phyloP scores from a whole-genome alignment of 2,797 vertebrate genomes.

The Okamejei kenojei region DNA sequence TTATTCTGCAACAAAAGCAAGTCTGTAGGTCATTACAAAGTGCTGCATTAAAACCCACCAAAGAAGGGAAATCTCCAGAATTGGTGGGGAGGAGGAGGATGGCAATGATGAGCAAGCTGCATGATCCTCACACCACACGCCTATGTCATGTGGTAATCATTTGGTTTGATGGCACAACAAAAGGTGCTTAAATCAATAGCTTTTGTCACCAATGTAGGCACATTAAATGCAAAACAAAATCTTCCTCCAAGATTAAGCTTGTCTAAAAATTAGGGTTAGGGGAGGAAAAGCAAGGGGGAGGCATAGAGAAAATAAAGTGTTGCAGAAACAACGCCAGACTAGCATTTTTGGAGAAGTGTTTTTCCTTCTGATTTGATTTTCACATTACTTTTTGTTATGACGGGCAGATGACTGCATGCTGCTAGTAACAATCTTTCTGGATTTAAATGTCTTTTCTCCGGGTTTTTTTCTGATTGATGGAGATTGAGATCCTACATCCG shows the following conservation, averaged over 20 bases:
- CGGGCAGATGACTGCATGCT: constrained; percentile 81
- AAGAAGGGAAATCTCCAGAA: constrained; percentile 43
- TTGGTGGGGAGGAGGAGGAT: constrained; percentile 56
- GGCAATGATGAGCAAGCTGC: constrained; percentile 53
- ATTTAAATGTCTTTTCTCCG: constrained; percentile 65
- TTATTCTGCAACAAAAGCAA: constrained; percentile 6
- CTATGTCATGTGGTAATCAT: constrained; percentile 65
- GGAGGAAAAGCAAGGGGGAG: constrained; percentile 39
- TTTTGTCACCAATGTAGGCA: constrained; percentile 63
- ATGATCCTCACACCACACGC: constrained; percentile 44
- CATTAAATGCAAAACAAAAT: constrained; percentile 59
- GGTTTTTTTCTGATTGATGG: constrained; percentile 73
- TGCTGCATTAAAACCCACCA: constrained; percentile 29
- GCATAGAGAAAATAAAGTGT: constrained; percentile 22
- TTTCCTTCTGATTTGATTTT: constrained; percentile 49
- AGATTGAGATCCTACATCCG: constrained; percentile 63
- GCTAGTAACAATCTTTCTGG: constrained; percentile 74
- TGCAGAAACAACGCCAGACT: constrained; percentile 36
- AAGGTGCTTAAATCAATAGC: constrained; percentile 76
- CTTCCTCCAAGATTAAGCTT: constrained; percentile 42
- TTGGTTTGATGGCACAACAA: constrained; percentile 71
- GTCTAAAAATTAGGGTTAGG: constrained; percentile 36
- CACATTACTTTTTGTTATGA: constrained; percentile 80
- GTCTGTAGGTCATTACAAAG: constrained; percentile 29
- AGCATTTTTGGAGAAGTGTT: constrained; percentile 35